A percentile compares a stretch with the other conserved stretches of the same genome.
These are phyloP conservation scores for Melolontha melolontha DNA, from an alignment of 2,888 invertebrate genomes.

Conservation along the genomic window DNA sequence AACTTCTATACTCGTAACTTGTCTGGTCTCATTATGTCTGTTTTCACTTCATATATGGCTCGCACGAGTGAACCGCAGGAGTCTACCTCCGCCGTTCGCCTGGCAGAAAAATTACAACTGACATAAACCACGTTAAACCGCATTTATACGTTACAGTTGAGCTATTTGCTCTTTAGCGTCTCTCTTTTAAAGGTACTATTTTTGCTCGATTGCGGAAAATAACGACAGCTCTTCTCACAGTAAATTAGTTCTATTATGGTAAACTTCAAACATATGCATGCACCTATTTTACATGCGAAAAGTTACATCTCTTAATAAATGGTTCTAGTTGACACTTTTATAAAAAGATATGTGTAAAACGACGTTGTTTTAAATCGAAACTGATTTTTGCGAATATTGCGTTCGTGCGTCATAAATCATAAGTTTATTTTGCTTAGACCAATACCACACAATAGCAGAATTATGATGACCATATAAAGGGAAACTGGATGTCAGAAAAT, in stretches of 20 bases:
- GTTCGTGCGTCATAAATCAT: too few species aligned
- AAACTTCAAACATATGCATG: neutral
- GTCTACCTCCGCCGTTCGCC: constrained; percentile 17
- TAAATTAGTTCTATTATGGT: constrained; percentile 24
- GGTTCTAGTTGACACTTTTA: too few species aligned
- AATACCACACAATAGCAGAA: too few species aligned
- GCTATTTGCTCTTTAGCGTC: constrained; percentile 36
- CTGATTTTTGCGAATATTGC: too few species aligned
- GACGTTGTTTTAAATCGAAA: too few species aligned
- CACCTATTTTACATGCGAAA: too few species aligned
- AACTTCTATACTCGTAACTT: constrained; percentile 56
- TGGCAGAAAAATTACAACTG: constrained; percentile 36
- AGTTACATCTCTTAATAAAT: too few species aligned
- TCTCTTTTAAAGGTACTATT: constrained; percentile 12
- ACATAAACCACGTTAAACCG: constrained; percentile 40
- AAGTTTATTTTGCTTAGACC: too few species aligned
- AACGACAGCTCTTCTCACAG: constrained; percentile 30
- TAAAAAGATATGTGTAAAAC: too few species aligned
- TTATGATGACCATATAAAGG: too few species aligned
- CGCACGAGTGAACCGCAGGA: constrained; percentile 37
- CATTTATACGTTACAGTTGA: constrained; percentile 32
- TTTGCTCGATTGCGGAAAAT: constrained; percentile 2
- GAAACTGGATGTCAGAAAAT: too few species aligned
- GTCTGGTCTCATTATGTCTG: constrained; percentile 61
- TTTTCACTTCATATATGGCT: constrained; percentile 62